Evolutionary conservation across 2,797 vertebrate genomes (phyloP), one percentile per base, ranked within the genome.

Genomic region (Parauchenoglanis punctatus): DNA sequence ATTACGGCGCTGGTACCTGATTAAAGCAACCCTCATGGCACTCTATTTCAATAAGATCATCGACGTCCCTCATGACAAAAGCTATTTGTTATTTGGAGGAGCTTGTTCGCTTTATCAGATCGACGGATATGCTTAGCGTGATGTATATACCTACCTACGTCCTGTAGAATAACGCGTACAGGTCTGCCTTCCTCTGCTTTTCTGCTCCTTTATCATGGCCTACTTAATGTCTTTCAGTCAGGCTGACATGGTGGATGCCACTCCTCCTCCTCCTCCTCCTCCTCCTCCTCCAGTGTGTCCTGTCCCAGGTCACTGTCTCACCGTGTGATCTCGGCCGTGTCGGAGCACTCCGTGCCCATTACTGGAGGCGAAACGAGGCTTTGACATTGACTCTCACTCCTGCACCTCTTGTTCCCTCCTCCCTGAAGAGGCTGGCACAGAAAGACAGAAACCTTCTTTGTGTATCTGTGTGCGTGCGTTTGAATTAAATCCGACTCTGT

Each of bases 321-420:
- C 91, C 89, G 91, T 92, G 92, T 95, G 94, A 95, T 95, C 94
- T 94, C 20, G 82, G 90, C 91, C 81, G 87, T 92, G 90, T 94
- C 92, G 89, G 91, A 91, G 72, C 86, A 82, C 72, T 75, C 15
- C 67, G 76, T 56, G 77, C 84, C 86, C 86, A 88, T 88, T 85
- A 88, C 63, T 35, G 81, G 84, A 75, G 84, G 31, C 83, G 75
- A 89, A 83, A 89, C 81, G 68, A 88, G 76, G 84, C 90, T 86
- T 83, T 90, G 90, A 92, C 91, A 91, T 91, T 90, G 90, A 89
- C 83, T 68, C 83, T 90, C 23, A 59, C 67, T 78, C 46, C 61
- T 81, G 82, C 7, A 49, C 28, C 54, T 80, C 75, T 75, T 84
- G 82, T 80, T 83, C 56, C 49, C 80, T 86, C 86, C 83, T 87